phyloP scores from a whole-genome alignment of 2,888 invertebrate species.

The Ptychoptera contaminata region DNA sequence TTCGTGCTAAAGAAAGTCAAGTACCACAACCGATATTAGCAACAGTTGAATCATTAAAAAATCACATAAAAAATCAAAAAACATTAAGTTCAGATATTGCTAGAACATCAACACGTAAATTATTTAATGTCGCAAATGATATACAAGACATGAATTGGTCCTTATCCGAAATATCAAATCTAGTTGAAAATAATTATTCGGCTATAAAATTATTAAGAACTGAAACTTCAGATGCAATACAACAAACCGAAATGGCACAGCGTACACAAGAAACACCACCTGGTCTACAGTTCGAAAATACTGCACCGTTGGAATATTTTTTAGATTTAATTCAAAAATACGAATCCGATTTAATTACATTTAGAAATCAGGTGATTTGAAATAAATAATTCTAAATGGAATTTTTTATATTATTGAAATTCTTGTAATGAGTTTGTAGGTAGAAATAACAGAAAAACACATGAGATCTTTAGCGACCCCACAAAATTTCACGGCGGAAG shows the following conservation, averaged over 20 bases:
- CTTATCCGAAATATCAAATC: slow-evolving; percentile 25
- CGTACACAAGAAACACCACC: slow-evolving; percentile 61
- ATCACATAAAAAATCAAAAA: slow-evolving; percentile 75
- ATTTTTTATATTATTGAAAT: too few species aligned
- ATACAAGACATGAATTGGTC: slow-evolving; percentile 23
- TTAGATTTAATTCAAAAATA: slow-evolving; percentile 50
- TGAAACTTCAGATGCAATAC: slow-evolving; percentile 55
- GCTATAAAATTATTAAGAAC: slow-evolving; percentile 38
- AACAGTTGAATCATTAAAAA: slow-evolving; percentile 66
- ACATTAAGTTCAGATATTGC: slow-evolving; percentile 66
- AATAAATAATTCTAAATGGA: background rate
- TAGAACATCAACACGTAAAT: slow-evolving; percentile 37
- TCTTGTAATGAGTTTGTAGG: background rate
- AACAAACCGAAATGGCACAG: slow-evolving; percentile 62
- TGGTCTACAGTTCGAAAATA: slow-evolving; percentile 60
- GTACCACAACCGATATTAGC: slow-evolving; percentile 64
- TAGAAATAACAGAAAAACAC: slow-evolving; percentile 56
- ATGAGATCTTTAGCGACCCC: slow-evolving; percentile 46
- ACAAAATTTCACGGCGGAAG: slow-evolving; percentile 50
- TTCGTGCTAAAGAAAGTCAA: slow-evolving; percentile 28
- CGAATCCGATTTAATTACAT: slow-evolving; percentile 49
- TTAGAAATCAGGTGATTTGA: slow-evolving; percentile 41
- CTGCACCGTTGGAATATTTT: slow-evolving; percentile 54
- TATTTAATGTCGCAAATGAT: slow-evolving; percentile 24
- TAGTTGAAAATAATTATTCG: slow-evolving; percentile 26